Evolutionary conservation across 2,797 vertebrate genomes (phyloP).

Genomic region (Heliangelus exortis): DNA sequence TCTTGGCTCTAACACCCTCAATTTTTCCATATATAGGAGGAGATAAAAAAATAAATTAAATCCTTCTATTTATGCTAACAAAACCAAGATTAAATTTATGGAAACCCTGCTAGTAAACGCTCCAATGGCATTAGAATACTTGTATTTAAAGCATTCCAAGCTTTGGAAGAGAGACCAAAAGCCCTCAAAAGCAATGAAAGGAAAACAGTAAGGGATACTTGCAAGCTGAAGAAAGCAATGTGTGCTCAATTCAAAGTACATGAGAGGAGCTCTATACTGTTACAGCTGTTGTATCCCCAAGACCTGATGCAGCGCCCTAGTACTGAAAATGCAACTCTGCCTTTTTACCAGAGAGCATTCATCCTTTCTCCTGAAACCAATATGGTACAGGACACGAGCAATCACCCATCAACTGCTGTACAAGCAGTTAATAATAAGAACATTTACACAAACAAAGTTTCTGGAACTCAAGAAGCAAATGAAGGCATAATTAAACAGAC

Average conservation of each 20-base stretch:
- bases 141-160: constrained; percentile 70
- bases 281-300: constrained; percentile 53
- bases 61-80: constrained; percentile 57
- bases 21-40: constrained; percentile 44
- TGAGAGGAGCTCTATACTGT: constrained; percentile 49
- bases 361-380: constrained; percentile 71
- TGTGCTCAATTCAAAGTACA: constrained; percentile 50
- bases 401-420: constrained; percentile 53
- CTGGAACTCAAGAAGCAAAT: constrained; percentile 71
- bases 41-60: constrained; percentile 71
- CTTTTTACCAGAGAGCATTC: constrained; percentile 43
- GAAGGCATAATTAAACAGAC: constrained; percentile 56
- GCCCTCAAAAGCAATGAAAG: constrained; percentile 24
- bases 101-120: constrained; percentile 36
- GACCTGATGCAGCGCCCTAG: constrained; percentile 52
- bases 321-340: constrained; percentile 35
- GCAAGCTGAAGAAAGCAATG: constrained; percentile 69
- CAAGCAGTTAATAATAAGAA: constrained; percentile 61
- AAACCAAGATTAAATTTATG: constrained; percentile 63
- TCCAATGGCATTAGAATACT: constrained; percentile 70
- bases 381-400: constrained; percentile 64
- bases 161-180: constrained; percentile 63
- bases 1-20: constrained; percentile 56
- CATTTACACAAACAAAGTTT: constrained; percentile 58
- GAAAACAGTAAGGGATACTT: constrained; percentile 22